Evolutionary conservation across 2,113 vertebrate genomes (phyloP), one percentile per base, ranked within the genome.

Genomic region (Cacatua alba): DNA sequence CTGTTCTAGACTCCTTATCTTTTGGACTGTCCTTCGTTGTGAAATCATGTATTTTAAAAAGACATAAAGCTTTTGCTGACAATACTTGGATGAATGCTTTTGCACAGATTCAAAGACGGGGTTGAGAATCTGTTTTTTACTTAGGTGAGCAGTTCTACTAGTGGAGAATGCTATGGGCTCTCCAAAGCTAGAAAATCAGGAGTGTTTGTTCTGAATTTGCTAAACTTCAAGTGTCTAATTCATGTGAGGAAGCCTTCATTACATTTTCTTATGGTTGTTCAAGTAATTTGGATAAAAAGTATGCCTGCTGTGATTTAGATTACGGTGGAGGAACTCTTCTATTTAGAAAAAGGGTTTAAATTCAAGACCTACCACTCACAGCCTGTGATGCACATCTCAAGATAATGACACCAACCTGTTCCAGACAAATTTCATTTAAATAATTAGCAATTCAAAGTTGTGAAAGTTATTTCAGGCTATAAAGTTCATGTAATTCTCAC

Each of bases 391-490:
- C 21, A 15, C 37, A 49, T 80, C 33, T 68, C 76, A 85, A 82
- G 74, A 67, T 89, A 86, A 92, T 35, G 49, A 86, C 92, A 88
- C 37, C 44, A 91, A 46, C 31, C 4, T 9, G 26, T 85, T 79
- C 33, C 31, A 70, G 43, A 52, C 33, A 86, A 92, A 89, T 52
- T 68, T 43, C 16, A 53, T 94, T 87, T 43, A 69, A 82, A 84
- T 86, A 88, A 92, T 94, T 92, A 94, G 57, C 74, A 88, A 37
- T 74, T 87, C 60, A n/a, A 69, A 87, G n/a, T 28, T 81, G 37
- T 79, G 67, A 67, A 69, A 37, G 21, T 57, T 81, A 67, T 78
- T 86, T 91, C 41, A 35, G 52, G 41, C 57, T 78, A 25, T 64
- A 39, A 59, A 86, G n/a, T 72, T 67, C 43, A 29, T 33, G 17